Evolutionary conservation across 2,888 invertebrate genomes (phyloP).

Genomic region (Scaptomyza flava): DNA sequence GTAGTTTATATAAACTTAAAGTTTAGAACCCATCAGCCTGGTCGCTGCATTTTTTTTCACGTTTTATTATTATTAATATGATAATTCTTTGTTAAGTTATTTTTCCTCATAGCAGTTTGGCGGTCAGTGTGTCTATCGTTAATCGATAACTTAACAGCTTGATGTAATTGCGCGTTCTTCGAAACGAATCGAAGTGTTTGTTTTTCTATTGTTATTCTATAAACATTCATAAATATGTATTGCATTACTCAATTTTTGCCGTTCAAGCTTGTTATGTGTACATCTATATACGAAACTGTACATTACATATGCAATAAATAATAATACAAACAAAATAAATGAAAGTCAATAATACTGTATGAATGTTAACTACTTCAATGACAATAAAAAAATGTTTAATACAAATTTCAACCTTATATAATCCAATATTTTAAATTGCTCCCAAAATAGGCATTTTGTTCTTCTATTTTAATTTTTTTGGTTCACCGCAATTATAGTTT

Average conservation of each 20-base stretch:
- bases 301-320: constrained; percentile 48
- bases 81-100: constrained; percentile 16
- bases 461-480: neutral
- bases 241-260: constrained; percentile 27
- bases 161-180: constrained; percentile 13
- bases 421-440: neutral
- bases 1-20: constrained; percentile 11
- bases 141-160: constrained; percentile 29
- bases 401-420: constrained; percentile 5
- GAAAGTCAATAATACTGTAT: constrained; percentile 68
- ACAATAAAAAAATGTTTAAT: constrained; percentile 82
- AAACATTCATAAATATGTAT: constrained; percentile 22
- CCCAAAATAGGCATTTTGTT: no score
- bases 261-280: constrained; percentile 40
- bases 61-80: constrained; percentile 12
- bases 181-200: constrained; percentile 21
- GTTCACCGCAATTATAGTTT: neutral
- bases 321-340: constrained; percentile 50
- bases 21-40: constrained; percentile 21
- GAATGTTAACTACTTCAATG: constrained; percentile 83
- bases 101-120: neutral
- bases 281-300: constrained; percentile 36
- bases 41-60: constrained; percentile 40
- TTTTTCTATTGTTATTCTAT: constrained; percentile 18
- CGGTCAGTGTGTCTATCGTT: constrained; percentile 27